A percentile compares a stretch with the other conserved stretches of the same genome.
phyloP scores from a whole-genome alignment of 2,888 invertebrate species.

The Pomacea canaliculata region DNA sequence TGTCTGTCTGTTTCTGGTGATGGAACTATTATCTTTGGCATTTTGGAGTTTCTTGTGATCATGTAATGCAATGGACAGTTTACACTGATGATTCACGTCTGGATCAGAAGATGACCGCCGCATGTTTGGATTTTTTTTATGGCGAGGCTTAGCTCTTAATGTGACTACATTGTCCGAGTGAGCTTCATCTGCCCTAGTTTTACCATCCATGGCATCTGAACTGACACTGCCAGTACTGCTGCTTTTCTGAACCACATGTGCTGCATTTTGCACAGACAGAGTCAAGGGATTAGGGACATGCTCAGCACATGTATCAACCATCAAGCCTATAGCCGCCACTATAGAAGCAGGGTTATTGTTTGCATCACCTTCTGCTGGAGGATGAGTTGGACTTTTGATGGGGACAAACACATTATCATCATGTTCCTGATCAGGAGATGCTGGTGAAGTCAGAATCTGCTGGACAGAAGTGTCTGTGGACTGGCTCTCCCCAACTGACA shows the following conservation, averaged over 20 bases:
- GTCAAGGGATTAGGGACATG: conserved; percentile 10
- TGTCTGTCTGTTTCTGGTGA: too few relatives aligned
- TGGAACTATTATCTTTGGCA: not conserved
- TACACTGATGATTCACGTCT: conserved; percentile 13
- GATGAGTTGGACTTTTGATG: not conserved
- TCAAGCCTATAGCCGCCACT: not conserved
- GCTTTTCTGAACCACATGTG: conserved; percentile 7
- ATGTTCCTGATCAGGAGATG: not conserved
- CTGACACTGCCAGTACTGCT: conserved; percentile 19
- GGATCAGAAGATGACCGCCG: conserved; percentile 32
- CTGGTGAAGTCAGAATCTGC: too few relatives aligned
- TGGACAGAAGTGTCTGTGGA: too few relatives aligned
- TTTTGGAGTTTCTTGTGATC: conserved; percentile 22
- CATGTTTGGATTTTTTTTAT: too few relatives aligned
- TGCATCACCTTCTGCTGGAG: not conserved
- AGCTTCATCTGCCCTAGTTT: conserved; percentile 9
- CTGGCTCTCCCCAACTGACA: conserved; percentile 2
- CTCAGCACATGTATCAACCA: not conserved
- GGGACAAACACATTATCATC: not conserved
- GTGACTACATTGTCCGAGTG: not conserved
- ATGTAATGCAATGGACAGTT: conserved; percentile 18
- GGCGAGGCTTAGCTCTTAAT: too few relatives aligned
- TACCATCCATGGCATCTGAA: not conserved
- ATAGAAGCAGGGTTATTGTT: conserved; percentile 1
- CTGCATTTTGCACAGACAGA: not conserved